These are phyloP conservation scores for Pandemis cinnamomeana DNA, from an alignment of 2,888 invertebrate genomes.

Conservation along the genomic window DNA sequence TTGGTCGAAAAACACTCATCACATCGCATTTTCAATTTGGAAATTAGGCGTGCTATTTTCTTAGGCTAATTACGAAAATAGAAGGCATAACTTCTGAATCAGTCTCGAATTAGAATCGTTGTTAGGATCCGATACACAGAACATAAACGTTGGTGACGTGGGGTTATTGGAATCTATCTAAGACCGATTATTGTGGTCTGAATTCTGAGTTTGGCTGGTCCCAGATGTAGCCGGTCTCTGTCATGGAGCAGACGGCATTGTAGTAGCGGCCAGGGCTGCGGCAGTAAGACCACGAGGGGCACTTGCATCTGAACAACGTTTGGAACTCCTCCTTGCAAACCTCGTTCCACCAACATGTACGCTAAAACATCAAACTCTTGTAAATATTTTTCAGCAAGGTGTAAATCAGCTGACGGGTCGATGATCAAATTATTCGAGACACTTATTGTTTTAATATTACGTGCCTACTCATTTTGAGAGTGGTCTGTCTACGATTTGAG, in stretches of 20 bases:
- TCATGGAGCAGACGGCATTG: constrained; percentile 95
- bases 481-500: neutral
- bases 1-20: constrained; percentile 60
- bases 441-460: neutral
- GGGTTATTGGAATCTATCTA: constrained; percentile 37
- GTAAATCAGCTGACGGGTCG: neutral
- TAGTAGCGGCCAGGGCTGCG: constrained; percentile 94
- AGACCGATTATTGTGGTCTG: constrained; percentile 65
- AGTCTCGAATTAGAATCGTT: constrained; percentile 79
- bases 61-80: constrained; percentile 75
- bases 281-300: constrained; percentile 95
- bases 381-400: neutral
- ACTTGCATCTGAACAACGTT: constrained; percentile 93
- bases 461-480: neutral
- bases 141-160: constrained; percentile 40
- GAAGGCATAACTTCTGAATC: constrained; percentile 74
- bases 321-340: constrained; percentile 97
- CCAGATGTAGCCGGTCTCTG: constrained; percentile 96
- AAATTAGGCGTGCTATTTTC: constrained; percentile 47
- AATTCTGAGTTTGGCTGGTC: constrained; percentile 87
- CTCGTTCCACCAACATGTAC: constrained; percentile 97
- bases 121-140: constrained; percentile 48
- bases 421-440: neutral
- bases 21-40: constrained; percentile 42
- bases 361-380: constrained; percentile 77